Evolutionary conservation across 2,888 invertebrate species (phyloP), one percentile per base, ranked within the genome.

Genomic region (Philereme vetulata): DNA sequence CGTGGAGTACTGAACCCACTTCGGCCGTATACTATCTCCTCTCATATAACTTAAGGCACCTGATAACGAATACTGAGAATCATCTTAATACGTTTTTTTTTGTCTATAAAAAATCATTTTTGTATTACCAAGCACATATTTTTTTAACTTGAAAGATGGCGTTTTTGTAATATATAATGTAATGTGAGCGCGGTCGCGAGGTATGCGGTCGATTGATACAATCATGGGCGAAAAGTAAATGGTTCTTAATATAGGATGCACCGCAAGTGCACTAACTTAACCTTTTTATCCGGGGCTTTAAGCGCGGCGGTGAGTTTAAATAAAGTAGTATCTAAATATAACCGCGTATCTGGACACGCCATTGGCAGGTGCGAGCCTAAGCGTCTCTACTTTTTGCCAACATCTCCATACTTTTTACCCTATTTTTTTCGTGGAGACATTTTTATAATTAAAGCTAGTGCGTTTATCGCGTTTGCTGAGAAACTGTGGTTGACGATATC

Each of bases 281-380:
- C 80, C 81, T 86, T 90, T 89, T 90, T 90, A 89, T 90, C 89
- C 76, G 80, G 81, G 82, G 84, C 85, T 82, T 85, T 81, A 83
- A 86, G 86, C 85, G 79, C 76, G 84, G 83, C 88, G 88, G 87
- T 86, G 86, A 84, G 86, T 85, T 70, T 90, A 87, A 89, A 90
- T 90, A 89, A 90, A 90, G 89, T 90, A 89, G 84, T 88, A 89
- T 90, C 90, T 92, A 92, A 88, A 91, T 90, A 91, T 92, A 92
- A 85, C 86, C 78, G 78, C 81, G 84, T 91, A 90, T 91, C 90
- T 87, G 82, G 85, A 89, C 86, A 84, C 84, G 80, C 81, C 84
- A 90, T 90, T 90, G 91, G 90, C 91, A 91, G 90, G 88, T 90
- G 90, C 85, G 81, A 84, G 86, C 77, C 80, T 80, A 80, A 80